phyloP scores from a whole-genome alignment of 2,888 invertebrate species.

The Aelia acuminata region DNA sequence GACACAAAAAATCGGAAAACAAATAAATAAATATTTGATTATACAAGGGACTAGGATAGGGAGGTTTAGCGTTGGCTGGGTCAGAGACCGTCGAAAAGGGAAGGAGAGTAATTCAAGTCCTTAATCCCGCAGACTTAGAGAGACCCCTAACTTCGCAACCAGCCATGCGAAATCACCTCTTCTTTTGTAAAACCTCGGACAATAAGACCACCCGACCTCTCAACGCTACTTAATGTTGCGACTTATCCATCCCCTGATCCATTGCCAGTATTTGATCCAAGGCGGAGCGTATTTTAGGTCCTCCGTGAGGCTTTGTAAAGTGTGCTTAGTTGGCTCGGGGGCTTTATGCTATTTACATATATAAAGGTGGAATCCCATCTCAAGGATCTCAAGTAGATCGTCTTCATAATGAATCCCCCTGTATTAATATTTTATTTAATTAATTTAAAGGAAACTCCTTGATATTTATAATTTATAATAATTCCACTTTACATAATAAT shows the following conservation, averaged over 20 bases:
- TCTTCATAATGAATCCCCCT: background rate
- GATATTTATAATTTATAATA: too few species aligned
- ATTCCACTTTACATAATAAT: too few species aligned
- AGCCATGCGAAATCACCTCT: constrained; percentile 37
- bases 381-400: background rate
- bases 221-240: background rate
- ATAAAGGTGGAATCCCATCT: background rate
- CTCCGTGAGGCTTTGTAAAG: background rate
- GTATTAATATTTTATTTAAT: background rate
- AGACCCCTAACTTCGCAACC: background rate
- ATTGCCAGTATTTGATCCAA: background rate
- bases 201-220: constrained; percentile 9
- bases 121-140: background rate
- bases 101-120: constrained; percentile 1
- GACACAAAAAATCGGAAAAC: too few species aligned
- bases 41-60: background rate
- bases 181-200: background rate
- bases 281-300: background rate
- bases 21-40: background rate
- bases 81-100: background rate
- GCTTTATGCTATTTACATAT: background rate
- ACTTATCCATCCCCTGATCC: background rate
- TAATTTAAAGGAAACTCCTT: background rate
- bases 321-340: background rate
- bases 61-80: background rate